These are phyloP conservation scores for Etheostoma perlongum DNA, from an alignment of 2,797 vertebrate genomes.

Conservation along the genomic window DNA sequence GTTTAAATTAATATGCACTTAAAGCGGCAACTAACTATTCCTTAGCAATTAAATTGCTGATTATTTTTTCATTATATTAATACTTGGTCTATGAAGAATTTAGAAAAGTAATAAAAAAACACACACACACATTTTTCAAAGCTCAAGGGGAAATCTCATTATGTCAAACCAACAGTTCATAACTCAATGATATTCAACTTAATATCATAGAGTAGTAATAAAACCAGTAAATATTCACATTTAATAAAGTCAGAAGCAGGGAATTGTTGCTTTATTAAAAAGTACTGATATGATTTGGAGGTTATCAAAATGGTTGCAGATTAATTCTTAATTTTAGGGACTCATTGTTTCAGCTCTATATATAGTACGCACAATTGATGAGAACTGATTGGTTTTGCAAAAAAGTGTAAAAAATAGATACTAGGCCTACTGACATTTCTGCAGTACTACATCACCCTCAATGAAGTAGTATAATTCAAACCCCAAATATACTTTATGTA, in stretches of 20 bases:
- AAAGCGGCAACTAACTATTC: not conserved
- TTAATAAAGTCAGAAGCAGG: not conserved
- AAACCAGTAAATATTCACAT: not conserved
- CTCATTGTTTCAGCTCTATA: slow-evolving; percentile 14
- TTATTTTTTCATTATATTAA: not conserved
- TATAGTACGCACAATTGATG: slow-evolving; percentile 21
- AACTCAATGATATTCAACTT: not conserved
- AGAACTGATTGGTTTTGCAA: slow-evolving; percentile 21
- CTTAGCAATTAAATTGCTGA: not conserved
- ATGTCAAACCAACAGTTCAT: not conserved
- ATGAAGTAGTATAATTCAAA: slow-evolving; percentile 21
- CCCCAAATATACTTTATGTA: not conserved
- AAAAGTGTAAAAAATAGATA: slow-evolving; percentile 50
- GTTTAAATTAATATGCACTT: not conserved
- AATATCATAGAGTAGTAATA: not conserved
- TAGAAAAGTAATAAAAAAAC: not conserved
- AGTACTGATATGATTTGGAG: not conserved
- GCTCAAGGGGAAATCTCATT: not conserved
- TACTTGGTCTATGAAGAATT: not conserved
- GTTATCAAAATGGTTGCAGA: slow-evolving; percentile 11
- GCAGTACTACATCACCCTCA: slow-evolving; percentile 33
- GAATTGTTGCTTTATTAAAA: not conserved
- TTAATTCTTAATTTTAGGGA: slow-evolving; percentile 18
- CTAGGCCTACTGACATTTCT: slow-evolving; percentile 49
- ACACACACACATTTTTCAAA: not conserved